Base-by-base conservation (phyloP, 1,140 invertebrate genomes). In the Anastatus disparis region DNA sequence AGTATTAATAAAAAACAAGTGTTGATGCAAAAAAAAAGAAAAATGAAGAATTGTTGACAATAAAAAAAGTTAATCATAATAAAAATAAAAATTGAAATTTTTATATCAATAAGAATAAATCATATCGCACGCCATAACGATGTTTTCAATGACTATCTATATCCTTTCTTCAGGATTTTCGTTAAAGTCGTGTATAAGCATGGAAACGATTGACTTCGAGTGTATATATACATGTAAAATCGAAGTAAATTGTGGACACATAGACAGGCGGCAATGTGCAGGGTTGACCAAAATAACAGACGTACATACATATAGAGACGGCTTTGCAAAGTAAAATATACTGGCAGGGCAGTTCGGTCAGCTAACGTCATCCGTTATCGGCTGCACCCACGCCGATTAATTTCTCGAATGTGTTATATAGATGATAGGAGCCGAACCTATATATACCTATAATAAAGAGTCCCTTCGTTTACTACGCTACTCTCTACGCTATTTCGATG, bases 321-420 rank as follows among this genome's bases (percentile, higher is more conserved):
- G 75, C n/a, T n/a, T n/a, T 70, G 70, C 70, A 79, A 80, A 80
- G 78, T 80, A 80, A 80, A 80, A 80, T 79, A 79, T 80, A 80
- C 74, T 76, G 78, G 76, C 76, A 74, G 77, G 78, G 76, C 76
- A 74, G 77, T 78, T 79, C 74, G 75, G 73, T 71, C 72, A 75
- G 71, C n/a, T n/a, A 75, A 74, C 75, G 75, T 75, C 77, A 79
- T 79, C 79, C 76, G 77, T 79, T 80, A 80, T 80, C 79, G 75
- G 75, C 73, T 77, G 75, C 76, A 66, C 75, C 78, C 77, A 80
- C 74, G 75, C 79, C 78, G 77, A 80, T 80, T 80, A 79, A 80
- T 80, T 80, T 79, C n/a, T 79, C 79, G 75, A 71, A 75, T 73
- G 75, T 72, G 74, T 40, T 55, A 2, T 24, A 10, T 17, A n/a